phyloP scores from a whole-genome alignment of 2,113 vertebrate species.

The Pimephales promelas region DNA sequence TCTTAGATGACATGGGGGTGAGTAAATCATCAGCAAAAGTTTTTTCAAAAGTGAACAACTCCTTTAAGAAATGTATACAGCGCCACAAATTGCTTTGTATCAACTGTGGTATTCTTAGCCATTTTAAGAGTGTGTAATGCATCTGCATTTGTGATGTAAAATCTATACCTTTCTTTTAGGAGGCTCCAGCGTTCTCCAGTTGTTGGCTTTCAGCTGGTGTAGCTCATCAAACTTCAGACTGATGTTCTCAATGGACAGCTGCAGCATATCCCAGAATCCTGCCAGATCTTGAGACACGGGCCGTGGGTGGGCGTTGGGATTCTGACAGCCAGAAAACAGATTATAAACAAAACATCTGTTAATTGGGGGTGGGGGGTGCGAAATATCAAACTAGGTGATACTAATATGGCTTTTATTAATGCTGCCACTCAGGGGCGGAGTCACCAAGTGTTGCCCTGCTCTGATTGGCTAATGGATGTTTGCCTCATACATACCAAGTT shows the following conservation, averaged over 20 bases:
- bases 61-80: constrained; percentile 2
- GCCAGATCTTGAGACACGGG: constrained; percentile 96
- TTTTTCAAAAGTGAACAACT: too few species aligned
- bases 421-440: neutral
- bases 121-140: constrained; percentile 11
- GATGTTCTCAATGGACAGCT: constrained; percentile 98
- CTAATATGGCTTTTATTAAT: neutral
- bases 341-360: constrained; percentile 20
- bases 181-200: constrained; percentile 94
- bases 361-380: too few species aligned
- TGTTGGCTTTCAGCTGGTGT: constrained; percentile 97
- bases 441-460: neutral
- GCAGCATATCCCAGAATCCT: constrained; percentile 99
- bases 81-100: neutral
- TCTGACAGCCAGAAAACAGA: constrained; percentile 71
- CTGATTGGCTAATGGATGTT: constrained; percentile 19
- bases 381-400: neutral
- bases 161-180: constrained; percentile 89
- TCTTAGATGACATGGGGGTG: too few species aligned
- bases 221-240: constrained; percentile 99
- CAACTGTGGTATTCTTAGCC: neutral
- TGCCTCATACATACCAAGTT: constrained; percentile 88
- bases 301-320: constrained; percentile 89
- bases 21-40: too few species aligned
- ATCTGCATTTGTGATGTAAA: constrained; percentile 52